phyloP scores from a whole-genome alignment of 2,113 vertebrate genomes.

The Coracopsis vasa region DNA sequence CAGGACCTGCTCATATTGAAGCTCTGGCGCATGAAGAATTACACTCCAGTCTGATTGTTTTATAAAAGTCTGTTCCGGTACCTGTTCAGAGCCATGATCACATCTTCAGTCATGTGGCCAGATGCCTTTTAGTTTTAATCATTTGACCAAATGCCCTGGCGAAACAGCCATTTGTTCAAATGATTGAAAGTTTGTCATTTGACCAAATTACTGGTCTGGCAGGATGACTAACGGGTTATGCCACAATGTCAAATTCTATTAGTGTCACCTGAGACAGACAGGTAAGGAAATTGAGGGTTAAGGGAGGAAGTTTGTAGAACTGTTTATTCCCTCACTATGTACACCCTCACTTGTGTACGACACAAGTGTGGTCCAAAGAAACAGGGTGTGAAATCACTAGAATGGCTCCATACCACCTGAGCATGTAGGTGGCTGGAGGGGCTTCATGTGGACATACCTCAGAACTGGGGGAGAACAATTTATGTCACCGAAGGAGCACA shows the following conservation, averaged over 20 bases:
- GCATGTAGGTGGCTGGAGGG: accelerated
- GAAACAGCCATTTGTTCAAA: constrained; percentile 57
- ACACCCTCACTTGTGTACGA: not conserved
- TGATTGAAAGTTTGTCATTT: constrained; percentile 72
- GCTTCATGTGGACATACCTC: not conserved
- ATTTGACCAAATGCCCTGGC: constrained; percentile 55
- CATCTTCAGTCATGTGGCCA: constrained; percentile 59
- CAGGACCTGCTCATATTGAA: not conserved
- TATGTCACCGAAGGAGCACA: not conserved
- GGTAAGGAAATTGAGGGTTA: constrained; percentile 56
- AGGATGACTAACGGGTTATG: constrained; percentile 61
- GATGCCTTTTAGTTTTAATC: constrained; percentile 65
- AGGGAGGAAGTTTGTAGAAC: not conserved
- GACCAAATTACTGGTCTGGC: constrained; percentile 59
- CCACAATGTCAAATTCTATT: constrained; percentile 51
- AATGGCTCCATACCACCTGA: not conserved
- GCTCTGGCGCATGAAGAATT: not conserved
- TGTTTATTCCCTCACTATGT: not conserved
- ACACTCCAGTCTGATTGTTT: constrained; percentile 36
- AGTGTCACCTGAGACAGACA: constrained; percentile 21
- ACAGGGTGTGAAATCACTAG: not conserved
- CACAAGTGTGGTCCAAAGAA: not conserved
- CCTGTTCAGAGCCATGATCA: constrained; percentile 51
- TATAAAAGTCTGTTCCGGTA: constrained; percentile 59
- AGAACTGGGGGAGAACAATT: not conserved